phyloP scores from a whole-genome alignment of 2,888 invertebrate species.

The Empis livida region DNA sequence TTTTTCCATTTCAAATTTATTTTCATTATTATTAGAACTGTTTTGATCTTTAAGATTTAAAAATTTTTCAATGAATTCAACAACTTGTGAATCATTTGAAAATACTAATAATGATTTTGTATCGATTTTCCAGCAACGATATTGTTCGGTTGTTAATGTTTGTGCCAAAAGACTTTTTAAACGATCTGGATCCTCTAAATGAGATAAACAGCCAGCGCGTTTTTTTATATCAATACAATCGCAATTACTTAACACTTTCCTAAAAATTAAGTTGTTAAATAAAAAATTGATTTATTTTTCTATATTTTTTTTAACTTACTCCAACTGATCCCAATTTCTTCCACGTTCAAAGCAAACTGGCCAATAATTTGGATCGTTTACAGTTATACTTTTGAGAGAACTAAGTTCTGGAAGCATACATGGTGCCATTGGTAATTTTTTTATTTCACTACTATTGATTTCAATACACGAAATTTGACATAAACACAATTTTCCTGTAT shows the following conservation, averaged over 20 bases:
- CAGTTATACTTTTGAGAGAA: constrained; percentile 56
- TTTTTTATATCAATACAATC: constrained; percentile 75
- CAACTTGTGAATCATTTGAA: constrained; percentile 56
- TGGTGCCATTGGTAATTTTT: constrained; percentile 53
- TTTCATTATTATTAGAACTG: constrained; percentile 23
- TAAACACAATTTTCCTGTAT: constrained; percentile 66
- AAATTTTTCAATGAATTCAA: constrained; percentile 57
- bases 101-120: constrained; percentile 59
- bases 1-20: constrained; percentile 39
- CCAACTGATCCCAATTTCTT: constrained; percentile 71
- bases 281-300: neutral
- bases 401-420: constrained; percentile 74
- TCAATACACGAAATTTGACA: constrained; percentile 53
- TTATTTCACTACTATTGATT: constrained; percentile 39
- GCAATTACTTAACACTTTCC: constrained; percentile 51
- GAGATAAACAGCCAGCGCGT: constrained; percentile 76
- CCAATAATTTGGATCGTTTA: constrained; percentile 84
- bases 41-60: constrained; percentile 31
- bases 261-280: constrained; percentile 22
- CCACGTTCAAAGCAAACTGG: constrained; percentile 68
- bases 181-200: constrained; percentile 71
- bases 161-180: constrained; percentile 66
- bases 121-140: constrained; percentile 34
- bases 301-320: constrained; percentile 39
- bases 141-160: constrained; percentile 58